Evolutionary conservation across 2,888 invertebrate species (phyloP).

Genomic region (Ariolimax columbianus): DNA sequence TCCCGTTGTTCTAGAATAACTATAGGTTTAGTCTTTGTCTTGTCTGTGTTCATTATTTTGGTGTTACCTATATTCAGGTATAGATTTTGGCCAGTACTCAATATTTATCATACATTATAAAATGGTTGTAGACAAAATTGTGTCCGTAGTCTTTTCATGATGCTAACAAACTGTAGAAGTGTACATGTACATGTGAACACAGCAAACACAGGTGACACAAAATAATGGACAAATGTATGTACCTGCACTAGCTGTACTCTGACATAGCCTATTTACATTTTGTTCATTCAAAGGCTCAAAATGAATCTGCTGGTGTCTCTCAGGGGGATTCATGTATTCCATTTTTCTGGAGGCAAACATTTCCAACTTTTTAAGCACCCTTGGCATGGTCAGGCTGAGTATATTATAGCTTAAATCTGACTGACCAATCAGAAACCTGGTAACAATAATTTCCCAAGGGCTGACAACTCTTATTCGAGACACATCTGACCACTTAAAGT

Average conservation of each 20-base stretch:
- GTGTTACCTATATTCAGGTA: no score
- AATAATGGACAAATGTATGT: neutral
- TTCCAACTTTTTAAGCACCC: slow-evolving; percentile 18
- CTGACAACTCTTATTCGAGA: slow-evolving; percentile 50
- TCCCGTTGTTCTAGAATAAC: no score
- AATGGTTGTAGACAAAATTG: no score
- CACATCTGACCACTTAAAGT: slow-evolving; percentile 51
- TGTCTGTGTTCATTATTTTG: no score
- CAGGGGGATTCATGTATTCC: slow-evolving; percentile 42
- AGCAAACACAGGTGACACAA: neutral
- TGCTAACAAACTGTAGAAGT: neutral
- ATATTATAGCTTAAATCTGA: slow-evolving; percentile 44
- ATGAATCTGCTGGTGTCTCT: neutral
- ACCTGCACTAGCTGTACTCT: neutral
- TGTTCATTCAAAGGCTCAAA: neutral
- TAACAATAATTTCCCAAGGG: slow-evolving; percentile 52
- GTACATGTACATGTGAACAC: neutral
- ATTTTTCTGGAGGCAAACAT: slow-evolving; percentile 31
- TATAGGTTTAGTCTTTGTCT: no score
- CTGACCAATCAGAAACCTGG: slow-evolving; percentile 48
- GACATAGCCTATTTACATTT: neutral
- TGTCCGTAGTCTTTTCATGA: neutral
- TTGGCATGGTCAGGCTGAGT: slow-evolving; percentile 31
- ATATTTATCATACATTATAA: no score
- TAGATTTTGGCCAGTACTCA: no score